These are phyloP conservation scores for Petromus typicus DNA, from an alignment of 2,113 vertebrate genomes.

Conservation along the genomic window DNA sequence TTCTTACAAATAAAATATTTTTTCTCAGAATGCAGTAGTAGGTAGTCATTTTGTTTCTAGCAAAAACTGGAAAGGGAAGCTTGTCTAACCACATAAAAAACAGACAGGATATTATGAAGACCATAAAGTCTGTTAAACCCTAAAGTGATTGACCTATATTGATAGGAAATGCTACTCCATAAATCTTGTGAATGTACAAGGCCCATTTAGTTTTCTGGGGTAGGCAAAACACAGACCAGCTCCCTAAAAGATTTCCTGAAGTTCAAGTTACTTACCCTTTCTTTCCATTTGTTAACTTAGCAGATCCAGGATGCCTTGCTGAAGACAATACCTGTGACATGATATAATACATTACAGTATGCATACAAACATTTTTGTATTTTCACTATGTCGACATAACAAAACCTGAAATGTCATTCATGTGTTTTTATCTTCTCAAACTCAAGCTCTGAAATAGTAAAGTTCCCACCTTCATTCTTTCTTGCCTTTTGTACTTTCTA, in stretches of 20 bases:
- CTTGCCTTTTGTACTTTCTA: not conserved
- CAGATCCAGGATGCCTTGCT: slow-evolving; percentile 84
- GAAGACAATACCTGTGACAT: slow-evolving; percentile 85
- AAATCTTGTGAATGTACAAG: not conserved
- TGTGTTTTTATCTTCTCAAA: slow-evolving; percentile 30
- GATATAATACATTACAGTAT: slow-evolving; percentile 63
- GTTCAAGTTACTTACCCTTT: slow-evolving; percentile 84
- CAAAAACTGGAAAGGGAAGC: slow-evolving; percentile 18
- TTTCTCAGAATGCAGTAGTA: slow-evolving; percentile 18
- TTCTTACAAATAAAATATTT: not conserved
- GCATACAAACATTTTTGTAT: slow-evolving; percentile 33
- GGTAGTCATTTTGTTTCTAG: slow-evolving; percentile 43
- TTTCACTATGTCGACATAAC: slow-evolving; percentile 5
- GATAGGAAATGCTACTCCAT: not conserved
- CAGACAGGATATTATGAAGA: not conserved
- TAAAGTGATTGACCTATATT: not conserved
- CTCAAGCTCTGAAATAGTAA: slow-evolving; percentile 23
- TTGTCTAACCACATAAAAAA: not conserved
- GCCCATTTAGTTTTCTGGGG: not conserved
- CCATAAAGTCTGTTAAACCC: not conserved
- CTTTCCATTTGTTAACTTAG: slow-evolving; percentile 82
- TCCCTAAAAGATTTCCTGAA: slow-evolving; percentile 43
- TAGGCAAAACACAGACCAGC: not conserved
- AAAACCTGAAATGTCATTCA: slow-evolving; percentile 1
- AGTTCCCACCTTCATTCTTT: not conserved